Evolutionary conservation across 92 coral and sea anemone genomes (phyloP), one percentile per base, ranked within the genome.

Genomic region (Palythoa caribaeorum): DNA sequence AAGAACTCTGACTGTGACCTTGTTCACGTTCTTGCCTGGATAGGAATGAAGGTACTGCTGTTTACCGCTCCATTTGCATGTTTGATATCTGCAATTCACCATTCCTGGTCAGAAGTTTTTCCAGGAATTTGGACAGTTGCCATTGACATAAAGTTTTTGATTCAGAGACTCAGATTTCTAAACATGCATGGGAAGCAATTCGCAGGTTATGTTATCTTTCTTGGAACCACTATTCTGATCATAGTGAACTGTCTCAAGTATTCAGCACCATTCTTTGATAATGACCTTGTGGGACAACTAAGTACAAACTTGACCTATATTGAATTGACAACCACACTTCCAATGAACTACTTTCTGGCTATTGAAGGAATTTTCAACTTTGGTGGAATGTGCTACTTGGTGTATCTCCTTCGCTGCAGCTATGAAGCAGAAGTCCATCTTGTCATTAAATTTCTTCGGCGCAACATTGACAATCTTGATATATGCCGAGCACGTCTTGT

Each of bases 401-500:
- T 95, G 21, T 95, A 95, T 59, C 93, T 95, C n/a, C 83, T 92
- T 53, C 94, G 98, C 35, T 93, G 98, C 72, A 95, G 98, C 88
- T 95, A 95, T 68, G 98, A 93, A 78, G 94, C 98, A 9, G 98
- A 95, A 87, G 94, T 93, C 17, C 87, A 83, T 12, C 87, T 95
- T 38, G 88, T 95, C 47, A 73, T 88, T 35, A 95, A 92, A 91
- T 95, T 95, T 69, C 88, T 95, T 1, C 84, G 78, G 12, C 55
- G 92, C 14, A 91, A 95, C 75, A 93, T 95, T 20, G 88, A 85
- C 51, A 87, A 93, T 73, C 87, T 90, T 60, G 98, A 95, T 72
- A 37, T 95, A 63, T 95, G 98, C 87, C 87, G 98, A 59, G 96
- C 96, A 84, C 87, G 98, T 7, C 88, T 95, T 77, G 98, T 96